These are phyloP conservation scores for Rhingia rostrata DNA, from an alignment of 2,888 invertebrate genomes.

Conservation along the genomic window DNA sequence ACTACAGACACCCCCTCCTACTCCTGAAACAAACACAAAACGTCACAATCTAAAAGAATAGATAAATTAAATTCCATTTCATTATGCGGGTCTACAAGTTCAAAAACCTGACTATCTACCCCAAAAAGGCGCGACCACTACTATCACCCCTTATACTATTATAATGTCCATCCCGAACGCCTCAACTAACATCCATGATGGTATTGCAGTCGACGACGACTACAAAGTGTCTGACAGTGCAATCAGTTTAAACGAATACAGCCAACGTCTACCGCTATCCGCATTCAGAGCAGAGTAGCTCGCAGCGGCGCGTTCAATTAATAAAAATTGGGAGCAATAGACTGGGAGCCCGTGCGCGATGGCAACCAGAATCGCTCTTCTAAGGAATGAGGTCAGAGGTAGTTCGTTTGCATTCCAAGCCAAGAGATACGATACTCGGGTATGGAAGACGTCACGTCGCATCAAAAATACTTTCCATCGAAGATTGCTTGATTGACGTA, in stretches of 20 bases:
- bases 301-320: conserved; percentile 58
- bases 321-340: conserved; percentile 72
- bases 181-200: conserved; percentile 54
- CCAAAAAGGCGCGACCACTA: conserved; percentile 27
- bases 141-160: conserved; percentile 41
- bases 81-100: conserved; percentile 68
- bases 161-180: conserved; percentile 16
- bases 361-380: conserved; percentile 53
- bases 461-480: conserved; percentile 28
- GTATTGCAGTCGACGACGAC: conserved; percentile 41
- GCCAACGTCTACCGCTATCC: not conserved
- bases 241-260: conserved; percentile 55
- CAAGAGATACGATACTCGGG: not conserved
- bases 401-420: conserved; percentile 67
- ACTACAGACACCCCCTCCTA: not conserved
- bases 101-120: conserved; percentile 62
- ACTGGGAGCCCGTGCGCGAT: conserved; percentile 43
- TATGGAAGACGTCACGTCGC: conserved; percentile 40
- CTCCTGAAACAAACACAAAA: not conserved
- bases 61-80: conserved; percentile 53
- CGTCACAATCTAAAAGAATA: conserved; percentile 39
- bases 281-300: not conserved
- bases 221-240: conserved; percentile 58
- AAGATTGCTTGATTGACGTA: conserved; percentile 43
- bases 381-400: conserved; percentile 71